These are phyloP conservation scores for Zoanthus sansibaricus DNA, from an alignment of 92 coral and sea anemone genomes.

Conservation along the genomic window DNA sequence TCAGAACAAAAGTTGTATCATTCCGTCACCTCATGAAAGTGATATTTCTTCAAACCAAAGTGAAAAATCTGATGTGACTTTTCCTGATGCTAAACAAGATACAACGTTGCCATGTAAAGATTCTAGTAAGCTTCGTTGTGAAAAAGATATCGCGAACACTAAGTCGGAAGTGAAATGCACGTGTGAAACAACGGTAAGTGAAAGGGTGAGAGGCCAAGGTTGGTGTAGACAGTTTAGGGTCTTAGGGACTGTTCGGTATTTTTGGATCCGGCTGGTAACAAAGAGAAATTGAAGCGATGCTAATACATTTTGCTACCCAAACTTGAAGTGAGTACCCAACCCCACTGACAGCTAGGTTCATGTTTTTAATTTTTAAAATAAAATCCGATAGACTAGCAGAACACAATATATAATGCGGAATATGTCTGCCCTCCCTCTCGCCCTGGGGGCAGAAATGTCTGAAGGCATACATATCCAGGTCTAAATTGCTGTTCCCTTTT, in stretches of 20 bases:
- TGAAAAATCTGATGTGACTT: neutral
- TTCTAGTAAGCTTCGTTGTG: neutral
- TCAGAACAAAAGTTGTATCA: neutral
- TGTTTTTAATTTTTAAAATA: too few relatives aligned
- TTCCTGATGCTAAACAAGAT: constrained; percentile 11
- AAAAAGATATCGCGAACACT: neutral
- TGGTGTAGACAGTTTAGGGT: neutral
- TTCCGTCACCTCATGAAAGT: neutral
- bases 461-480: too few relatives aligned
- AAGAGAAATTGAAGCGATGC: too few relatives aligned
- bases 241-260: neutral
- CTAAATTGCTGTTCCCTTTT: too few relatives aligned
- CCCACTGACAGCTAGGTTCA: too few relatives aligned
- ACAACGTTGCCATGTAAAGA: neutral
- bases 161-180: neutral
- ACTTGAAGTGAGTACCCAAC: too few relatives aligned
- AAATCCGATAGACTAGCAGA: too few relatives aligned
- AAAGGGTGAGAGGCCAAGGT: neutral
- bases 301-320: too few relatives aligned
- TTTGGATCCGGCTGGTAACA: too few relatives aligned
- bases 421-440: too few relatives aligned
- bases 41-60: neutral
- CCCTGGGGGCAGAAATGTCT: too few relatives aligned
- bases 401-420: too few relatives aligned
- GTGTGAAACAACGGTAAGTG: neutral